Evolutionary conservation across 2,113 vertebrate species (phyloP), one percentile per base, ranked within the genome.

Genomic region (Leucosticte australis): DNA sequence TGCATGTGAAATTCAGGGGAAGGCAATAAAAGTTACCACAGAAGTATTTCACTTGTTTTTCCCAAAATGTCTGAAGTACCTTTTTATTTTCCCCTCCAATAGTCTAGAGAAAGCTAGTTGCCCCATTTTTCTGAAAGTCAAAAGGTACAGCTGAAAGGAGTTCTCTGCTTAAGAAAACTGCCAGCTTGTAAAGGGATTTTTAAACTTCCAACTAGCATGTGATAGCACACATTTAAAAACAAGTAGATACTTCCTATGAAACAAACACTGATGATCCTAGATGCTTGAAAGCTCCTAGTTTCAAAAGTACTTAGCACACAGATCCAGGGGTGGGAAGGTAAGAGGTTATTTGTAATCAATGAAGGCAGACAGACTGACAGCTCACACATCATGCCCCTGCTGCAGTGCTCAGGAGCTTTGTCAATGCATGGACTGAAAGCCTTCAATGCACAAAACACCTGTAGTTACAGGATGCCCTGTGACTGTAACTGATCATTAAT

Each of bases 371-470:
- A 27, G 37, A 31, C 4, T 5, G 44, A 47, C 30, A 79, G 53
- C 17, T 44, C 15, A n/a, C 53, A 11, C 46, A 41, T 20, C 62
- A 13, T 0, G 0, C 18, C 64, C 24, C 28, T 19, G 35, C 18
- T 1, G 44, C 18, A 86, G 33, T 0, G 0, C 21, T 47, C 35
- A 3, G 44, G 18, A 87, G 47, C 39, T 52, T 15, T n/a, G 24
- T 52, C 7, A 4, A 35, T 19, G 39, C 46, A 28, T 3, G 7
- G 52, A 63, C 21, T 30, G 20, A 63, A 90, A 83, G 33, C 31
- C 16, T 22, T 13, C 69, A 41, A 15, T 27, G 15, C 9, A 35
- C 21, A 27, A 22, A 52, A 42, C 23, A n/a, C 15, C 13, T 49
- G 21, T 10, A 69, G 35, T 50, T 67, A 70, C 22, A 71, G 73